These are phyloP conservation scores for Otus sunia DNA, from an alignment of 2,113 vertebrate species.

Conservation along the genomic window DNA sequence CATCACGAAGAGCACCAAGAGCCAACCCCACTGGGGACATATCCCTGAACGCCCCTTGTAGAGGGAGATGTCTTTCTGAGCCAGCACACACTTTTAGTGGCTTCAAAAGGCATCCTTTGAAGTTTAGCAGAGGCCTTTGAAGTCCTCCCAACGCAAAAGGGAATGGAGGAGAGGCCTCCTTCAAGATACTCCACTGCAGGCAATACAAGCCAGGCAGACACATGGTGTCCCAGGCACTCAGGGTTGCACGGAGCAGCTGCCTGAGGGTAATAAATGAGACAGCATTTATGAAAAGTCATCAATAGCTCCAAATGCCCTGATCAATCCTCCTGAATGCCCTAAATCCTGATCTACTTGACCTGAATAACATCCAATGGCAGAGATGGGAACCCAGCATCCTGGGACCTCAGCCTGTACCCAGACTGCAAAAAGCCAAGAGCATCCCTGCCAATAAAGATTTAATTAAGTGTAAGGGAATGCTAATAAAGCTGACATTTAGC, in stretches of 20 bases:
- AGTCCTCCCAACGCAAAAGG: background rate
- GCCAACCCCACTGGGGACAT: background rate
- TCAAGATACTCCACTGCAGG: background rate
- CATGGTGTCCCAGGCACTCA: accelerated
- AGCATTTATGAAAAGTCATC: background rate
- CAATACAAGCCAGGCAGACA: background rate
- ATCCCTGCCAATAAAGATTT: background rate
- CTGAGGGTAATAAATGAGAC: accelerated
- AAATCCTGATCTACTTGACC: background rate
- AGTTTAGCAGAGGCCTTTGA: conserved; percentile 5
- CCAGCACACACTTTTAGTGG: background rate
- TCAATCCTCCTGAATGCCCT: background rate
- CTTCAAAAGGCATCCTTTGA: conserved; percentile 56
- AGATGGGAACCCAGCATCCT: background rate
- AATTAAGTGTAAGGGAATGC: background rate
- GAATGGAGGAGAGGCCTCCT: background rate
- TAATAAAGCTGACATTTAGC: background rate
- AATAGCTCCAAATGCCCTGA: background rate
- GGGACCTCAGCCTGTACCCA: background rate
- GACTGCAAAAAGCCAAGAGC: background rate
- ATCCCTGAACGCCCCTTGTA: background rate
- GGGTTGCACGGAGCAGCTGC: background rate
- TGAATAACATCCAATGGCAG: background rate
- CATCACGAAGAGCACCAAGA: background rate
- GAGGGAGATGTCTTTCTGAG: background rate